phyloP scores from a whole-genome alignment of 2,888 invertebrate species.

The Melinaea menophilus region DNA sequence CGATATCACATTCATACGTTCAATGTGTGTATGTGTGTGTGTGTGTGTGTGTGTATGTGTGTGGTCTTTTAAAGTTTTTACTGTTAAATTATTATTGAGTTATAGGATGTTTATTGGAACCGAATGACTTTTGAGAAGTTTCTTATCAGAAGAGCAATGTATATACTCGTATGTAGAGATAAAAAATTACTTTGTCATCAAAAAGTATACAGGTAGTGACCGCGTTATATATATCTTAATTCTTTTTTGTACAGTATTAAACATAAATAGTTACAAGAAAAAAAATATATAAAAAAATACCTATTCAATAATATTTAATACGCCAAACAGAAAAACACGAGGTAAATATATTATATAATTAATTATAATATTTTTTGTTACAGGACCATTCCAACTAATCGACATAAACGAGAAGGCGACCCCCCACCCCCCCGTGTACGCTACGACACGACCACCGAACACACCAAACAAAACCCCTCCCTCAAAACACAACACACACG shows the following conservation, averaged over 20 bases:
- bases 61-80: not conserved
- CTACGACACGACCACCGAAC: conserved; percentile 62
- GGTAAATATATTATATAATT: not conserved
- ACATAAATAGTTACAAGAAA: no score
- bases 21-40: not conserved
- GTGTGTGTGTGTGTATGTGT: not conserved
- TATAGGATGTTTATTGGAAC: no score
- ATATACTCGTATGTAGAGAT: no score
- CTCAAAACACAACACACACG: conserved; percentile 37
- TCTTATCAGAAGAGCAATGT: no score
- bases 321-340: not conserved
- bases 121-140: no score
- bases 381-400: conserved; percentile 71
- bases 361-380: conserved; percentile 41
- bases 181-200: no score
- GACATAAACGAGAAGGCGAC: conserved; percentile 57
- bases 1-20: conserved; percentile 5
- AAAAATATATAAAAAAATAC: no score
- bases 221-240: no score
- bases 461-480: conserved; percentile 33
- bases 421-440: conserved; percentile 69
- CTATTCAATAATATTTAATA: no score
- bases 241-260: no score
- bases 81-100: no score
- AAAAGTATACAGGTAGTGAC: no score